These are phyloP conservation scores for Pararge aegeria DNA, from an alignment of 1,140 invertebrate species.

Conservation along the genomic window DNA sequence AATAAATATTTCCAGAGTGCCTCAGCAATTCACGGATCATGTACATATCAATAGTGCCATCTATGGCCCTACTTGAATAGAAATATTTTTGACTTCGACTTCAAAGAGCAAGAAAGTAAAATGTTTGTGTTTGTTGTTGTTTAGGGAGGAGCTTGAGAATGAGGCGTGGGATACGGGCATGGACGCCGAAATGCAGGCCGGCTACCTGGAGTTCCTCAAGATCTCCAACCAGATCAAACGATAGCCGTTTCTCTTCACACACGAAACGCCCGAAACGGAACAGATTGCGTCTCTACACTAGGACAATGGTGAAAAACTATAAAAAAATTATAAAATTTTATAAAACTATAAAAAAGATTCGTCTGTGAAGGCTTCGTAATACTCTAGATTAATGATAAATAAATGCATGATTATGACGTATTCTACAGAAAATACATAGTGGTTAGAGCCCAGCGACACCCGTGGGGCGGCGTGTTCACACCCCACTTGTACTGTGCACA, in stretches of 20 bases:
- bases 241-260: constrained; percentile 48
- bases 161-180: constrained; percentile 76
- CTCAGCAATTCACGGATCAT: no score
- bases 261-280: constrained; percentile 35
- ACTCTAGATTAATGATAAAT: constrained; percentile 14
- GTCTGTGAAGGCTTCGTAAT: constrained; percentile 27
- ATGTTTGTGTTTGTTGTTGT: no score
- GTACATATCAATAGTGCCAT: no score
- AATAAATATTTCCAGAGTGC: no score
- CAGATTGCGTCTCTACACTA: constrained; percentile 44
- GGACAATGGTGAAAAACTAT: constrained; percentile 40
- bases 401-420: constrained; percentile 16
- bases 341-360: constrained; percentile 28
- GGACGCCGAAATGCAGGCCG: constrained; percentile 75
- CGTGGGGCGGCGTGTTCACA: no score
- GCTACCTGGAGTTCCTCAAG: constrained; percentile 76
- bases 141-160: constrained; percentile 71
- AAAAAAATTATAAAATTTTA: constrained; percentile 29
- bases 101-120: no score
- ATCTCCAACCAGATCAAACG: constrained; percentile 78
- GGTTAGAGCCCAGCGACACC: no score
- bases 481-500: no score
- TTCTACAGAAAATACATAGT: neutral
- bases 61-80: no score
- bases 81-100: no score